Percentiles rank a stretch among this genome's conserved stretches.
Conservation (phyloP, 2,113 vertebrate species). For the Lasiurus borealis region DNA sequence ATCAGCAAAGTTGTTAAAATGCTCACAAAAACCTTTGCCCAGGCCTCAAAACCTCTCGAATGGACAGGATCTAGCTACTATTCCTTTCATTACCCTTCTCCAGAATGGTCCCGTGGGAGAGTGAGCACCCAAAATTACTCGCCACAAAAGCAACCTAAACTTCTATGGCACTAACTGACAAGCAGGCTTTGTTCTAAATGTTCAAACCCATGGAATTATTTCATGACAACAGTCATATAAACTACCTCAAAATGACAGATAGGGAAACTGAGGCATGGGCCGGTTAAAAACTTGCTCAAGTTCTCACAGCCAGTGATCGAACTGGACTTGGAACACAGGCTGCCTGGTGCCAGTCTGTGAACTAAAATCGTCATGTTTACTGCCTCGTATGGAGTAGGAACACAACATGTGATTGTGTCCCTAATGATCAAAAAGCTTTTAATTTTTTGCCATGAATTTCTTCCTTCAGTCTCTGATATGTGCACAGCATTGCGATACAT, state of each 20-base stretch:
- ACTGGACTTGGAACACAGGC: neutral
- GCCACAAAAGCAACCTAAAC: neutral
- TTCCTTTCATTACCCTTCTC: neutral
- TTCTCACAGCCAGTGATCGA: neutral
- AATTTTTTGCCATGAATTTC: neutral
- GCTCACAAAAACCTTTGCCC: slow-evolving; percentile 29
- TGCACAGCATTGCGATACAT: neutral
- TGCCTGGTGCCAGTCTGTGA: neutral
- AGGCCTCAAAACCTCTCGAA: neutral
- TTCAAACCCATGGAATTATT: neutral
- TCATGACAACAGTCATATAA: neutral
- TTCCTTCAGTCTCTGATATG: neutral
- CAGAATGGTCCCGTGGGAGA: neutral
- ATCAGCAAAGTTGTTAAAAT: slow-evolving; percentile 62
- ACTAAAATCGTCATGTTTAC: neutral
- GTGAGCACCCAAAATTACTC: neutral
- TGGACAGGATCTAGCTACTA: neutral
- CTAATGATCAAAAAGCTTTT: neutral
- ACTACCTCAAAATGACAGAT: neutral
- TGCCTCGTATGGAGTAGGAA: neutral
- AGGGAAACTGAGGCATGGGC: neutral
- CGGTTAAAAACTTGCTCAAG: neutral
- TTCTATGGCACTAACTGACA: neutral
- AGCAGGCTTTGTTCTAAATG: neutral
- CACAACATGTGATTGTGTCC: neutral